phyloP scores from a whole-genome alignment of 1,140 invertebrate species.

The Dinothrombium tinctorium region DNA sequence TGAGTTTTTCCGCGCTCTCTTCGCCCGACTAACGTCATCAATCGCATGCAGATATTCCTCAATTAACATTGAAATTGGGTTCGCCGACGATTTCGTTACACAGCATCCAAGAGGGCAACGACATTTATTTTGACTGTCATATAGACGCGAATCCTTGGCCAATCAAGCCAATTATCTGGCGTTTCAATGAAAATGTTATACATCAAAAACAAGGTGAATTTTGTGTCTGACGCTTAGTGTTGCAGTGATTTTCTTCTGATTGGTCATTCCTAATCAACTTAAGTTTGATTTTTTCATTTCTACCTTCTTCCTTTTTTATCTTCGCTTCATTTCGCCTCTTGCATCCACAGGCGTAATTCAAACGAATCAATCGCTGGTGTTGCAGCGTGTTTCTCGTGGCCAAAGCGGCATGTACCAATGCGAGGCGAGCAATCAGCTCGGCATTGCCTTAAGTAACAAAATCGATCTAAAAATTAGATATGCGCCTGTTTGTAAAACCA shows the following conservation, averaged over 20 bases:
- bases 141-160: conserved; percentile 14
- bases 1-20: conserved; percentile 2
- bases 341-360: conserved; percentile 6
- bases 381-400: conserved; percentile 16
- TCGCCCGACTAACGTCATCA: not conserved
- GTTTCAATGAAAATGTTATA: conserved; percentile 7
- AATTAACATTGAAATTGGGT: conserved; percentile 6
- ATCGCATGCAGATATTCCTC: conserved; percentile 5
- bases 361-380: conserved; percentile 14
- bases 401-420: conserved; percentile 16
- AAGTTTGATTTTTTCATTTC: not conserved
- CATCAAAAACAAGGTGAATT: conserved; percentile 1
- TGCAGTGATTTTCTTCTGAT: not conserved
- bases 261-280: not conserved
- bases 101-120: conserved; percentile 37
- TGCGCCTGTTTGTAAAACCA: conserved; percentile 9
- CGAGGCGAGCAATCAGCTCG: conserved; percentile 14
- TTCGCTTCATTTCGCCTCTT: not conserved
- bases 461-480: conserved; percentile 36
- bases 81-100: conserved; percentile 5
- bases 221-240: not conserved
- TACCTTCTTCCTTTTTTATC: not conserved
- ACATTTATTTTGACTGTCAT: conserved; percentile 60
- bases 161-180: conserved; percentile 9
- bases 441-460: conserved; percentile 4